Percentiles rank a stretch among this genome's conserved stretches.
phyloP scores from a whole-genome alignment of 2,797 vertebrate species.

The Mus spretus region DNA sequence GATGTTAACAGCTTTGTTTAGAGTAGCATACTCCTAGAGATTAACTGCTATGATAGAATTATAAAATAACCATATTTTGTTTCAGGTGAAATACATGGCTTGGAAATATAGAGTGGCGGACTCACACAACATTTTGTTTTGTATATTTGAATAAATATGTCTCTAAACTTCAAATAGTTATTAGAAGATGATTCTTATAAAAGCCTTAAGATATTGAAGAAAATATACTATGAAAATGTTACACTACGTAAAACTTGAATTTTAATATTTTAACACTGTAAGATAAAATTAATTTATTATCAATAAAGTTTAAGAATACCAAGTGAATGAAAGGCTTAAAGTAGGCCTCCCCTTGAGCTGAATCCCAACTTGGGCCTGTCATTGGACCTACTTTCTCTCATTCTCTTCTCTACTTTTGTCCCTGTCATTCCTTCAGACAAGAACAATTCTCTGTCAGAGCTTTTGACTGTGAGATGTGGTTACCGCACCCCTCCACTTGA shows the following conservation, averaged over 20 bases:
- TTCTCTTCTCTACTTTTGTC: no score
- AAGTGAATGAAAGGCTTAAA: not conserved
- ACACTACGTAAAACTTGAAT: not conserved
- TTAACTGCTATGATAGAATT: slow-evolving; percentile 21
- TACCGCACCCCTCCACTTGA: no score
- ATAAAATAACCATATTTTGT: not conserved
- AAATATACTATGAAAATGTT: not conserved
- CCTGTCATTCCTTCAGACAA: no score
- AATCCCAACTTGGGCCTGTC: no score
- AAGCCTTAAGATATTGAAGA: not conserved
- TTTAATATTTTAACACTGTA: not conserved
- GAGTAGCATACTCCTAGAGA: not conserved
- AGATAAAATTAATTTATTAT: slow-evolving; percentile 10
- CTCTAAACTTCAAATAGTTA: not conserved
- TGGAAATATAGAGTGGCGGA: not conserved
- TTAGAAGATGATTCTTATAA: slow-evolving; percentile 18
- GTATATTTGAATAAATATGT: not conserved
- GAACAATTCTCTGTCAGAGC: no score
- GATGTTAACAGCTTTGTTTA: not conserved
- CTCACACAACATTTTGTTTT: slow-evolving; percentile 15
- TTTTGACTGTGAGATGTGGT: no score
- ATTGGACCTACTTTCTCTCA: no score
- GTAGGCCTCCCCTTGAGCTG: not conserved
- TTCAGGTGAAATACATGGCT: not conserved
- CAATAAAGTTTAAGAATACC: not conserved